Evolutionary conservation across 2,888 invertebrate species (phyloP).

Genomic region (Lycocerus yunnanus): DNA sequence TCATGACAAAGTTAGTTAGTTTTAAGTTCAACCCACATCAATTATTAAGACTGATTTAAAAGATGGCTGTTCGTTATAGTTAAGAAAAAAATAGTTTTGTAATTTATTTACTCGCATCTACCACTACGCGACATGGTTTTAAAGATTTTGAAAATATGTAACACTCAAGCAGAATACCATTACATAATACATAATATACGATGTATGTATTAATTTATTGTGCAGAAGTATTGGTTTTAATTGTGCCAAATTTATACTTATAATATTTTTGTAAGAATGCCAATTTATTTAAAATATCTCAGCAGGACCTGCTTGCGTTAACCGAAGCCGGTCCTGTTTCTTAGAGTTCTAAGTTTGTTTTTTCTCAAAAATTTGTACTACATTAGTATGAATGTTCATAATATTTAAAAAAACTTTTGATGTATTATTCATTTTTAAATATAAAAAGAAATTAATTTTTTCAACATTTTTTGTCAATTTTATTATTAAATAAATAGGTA

Average conservation of each 20-base stretch:
- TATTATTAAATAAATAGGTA: too few relatives aligned
- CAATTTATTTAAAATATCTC: background rate
- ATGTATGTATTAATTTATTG: background rate
- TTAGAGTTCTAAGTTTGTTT: background rate
- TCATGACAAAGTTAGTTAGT: background rate
- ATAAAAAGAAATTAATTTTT: background rate
- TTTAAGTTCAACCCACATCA: background rate
- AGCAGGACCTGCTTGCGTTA: background rate
- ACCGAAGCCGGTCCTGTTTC: background rate
- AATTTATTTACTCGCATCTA: background rate
- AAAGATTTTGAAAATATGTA: background rate
- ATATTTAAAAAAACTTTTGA: background rate
- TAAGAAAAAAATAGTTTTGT: background rate
- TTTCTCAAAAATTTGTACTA: background rate
- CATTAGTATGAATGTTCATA: background rate
- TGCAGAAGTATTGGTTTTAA: background rate
- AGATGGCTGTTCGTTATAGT: background rate
- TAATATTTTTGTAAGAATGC: background rate
- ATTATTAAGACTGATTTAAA: constrained; percentile 1
- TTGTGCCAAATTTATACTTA: background rate
- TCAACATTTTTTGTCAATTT: background rate
- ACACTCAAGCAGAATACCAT: background rate
- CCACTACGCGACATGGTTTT: background rate
- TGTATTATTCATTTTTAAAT: background rate
- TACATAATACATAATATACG: background rate